phyloP scores from a whole-genome alignment of 1,140 invertebrate genomes.

The Branchinecta lynchi region DNA sequence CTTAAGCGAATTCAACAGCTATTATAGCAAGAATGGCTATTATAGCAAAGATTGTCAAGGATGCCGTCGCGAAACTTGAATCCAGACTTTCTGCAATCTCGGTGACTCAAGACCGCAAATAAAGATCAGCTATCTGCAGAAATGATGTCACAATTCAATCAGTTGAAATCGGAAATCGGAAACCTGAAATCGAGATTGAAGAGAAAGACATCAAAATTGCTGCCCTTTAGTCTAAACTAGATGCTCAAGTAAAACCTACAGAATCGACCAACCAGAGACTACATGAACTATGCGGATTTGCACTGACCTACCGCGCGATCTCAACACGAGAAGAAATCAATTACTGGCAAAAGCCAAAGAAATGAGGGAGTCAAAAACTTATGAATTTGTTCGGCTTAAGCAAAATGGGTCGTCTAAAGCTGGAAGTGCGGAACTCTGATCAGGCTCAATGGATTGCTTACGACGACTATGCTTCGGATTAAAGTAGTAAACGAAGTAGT shows the following conservation, averaged over 20 bases:
- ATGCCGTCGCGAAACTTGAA: background rate
- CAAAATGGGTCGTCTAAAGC: conserved; percentile 2
- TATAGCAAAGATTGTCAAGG: background rate
- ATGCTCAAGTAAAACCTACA: background rate
- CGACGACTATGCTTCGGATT: too few species aligned
- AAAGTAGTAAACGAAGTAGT: too few species aligned
- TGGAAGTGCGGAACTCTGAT: background rate
- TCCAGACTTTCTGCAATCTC: conserved; percentile 2
- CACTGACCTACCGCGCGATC: background rate
- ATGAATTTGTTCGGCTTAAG: background rate
- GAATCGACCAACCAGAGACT: background rate
- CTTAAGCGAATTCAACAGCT: background rate
- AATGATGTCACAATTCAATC: background rate
- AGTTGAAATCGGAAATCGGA: conserved; percentile 1
- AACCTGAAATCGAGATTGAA: conserved; percentile 3
- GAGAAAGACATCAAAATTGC: background rate
- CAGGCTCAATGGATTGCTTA: background rate
- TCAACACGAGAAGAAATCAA: background rate
- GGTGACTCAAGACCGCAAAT: background rate
- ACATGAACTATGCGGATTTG: background rate
- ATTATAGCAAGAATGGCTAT: background rate
- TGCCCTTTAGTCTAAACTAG: background rate
- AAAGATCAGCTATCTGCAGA: conserved; percentile 2
- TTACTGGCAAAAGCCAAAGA: conserved; percentile 5
- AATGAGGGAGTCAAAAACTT: background rate